Base-by-base conservation (phyloP, 2,888 invertebrate species). In the Hetaerina titia region DNA sequence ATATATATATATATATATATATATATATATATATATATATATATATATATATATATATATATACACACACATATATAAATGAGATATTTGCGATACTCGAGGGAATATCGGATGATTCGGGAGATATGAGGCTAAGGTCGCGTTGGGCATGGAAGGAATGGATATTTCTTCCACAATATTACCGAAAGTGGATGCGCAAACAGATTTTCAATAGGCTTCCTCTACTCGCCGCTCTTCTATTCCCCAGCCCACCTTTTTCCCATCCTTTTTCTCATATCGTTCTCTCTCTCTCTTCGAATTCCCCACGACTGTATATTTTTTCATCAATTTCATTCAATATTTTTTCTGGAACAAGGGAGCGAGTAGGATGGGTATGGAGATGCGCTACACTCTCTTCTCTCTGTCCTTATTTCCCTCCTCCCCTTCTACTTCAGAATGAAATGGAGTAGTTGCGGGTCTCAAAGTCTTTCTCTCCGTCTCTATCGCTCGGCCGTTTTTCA, bases 181-280 rank as follows among this genome's bases (percentile, higher is more conserved):
- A 92, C 92, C 74, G 92, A 92, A 92, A 92, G 92, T 92, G 92
- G 92, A 92, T 92, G 92, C 92, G 69, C 69, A 92, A 92, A 92
- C 92, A 92, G 92, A 92, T 92, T 74, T 92, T 74, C 92, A 92
- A 92, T 92, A 57, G 92, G 56, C 6, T n/a, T 81, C 81, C 81
- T 22, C 89, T n/a, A 56, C 89, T 57, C 45, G 64, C 69, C 92
- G 19, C 58, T 58, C 58, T 56, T 11, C 89, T 58, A 9, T 58
- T 31, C 31, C 92, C 69, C 69, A n/a, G 74, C 22, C 56, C 56
- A 31, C 81, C 17, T 69, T 7, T 17, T 19, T 81, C 81, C 31
- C n/a, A 56, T 92, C 69, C 19, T 25, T 11, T 64, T 11, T 7
- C 56, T 22, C 9, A 8, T 64, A 31, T 69, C 69, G 25, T 58